phyloP scores from a whole-genome alignment of 2,888 invertebrate species.

The Drosophila antonietae region DNA sequence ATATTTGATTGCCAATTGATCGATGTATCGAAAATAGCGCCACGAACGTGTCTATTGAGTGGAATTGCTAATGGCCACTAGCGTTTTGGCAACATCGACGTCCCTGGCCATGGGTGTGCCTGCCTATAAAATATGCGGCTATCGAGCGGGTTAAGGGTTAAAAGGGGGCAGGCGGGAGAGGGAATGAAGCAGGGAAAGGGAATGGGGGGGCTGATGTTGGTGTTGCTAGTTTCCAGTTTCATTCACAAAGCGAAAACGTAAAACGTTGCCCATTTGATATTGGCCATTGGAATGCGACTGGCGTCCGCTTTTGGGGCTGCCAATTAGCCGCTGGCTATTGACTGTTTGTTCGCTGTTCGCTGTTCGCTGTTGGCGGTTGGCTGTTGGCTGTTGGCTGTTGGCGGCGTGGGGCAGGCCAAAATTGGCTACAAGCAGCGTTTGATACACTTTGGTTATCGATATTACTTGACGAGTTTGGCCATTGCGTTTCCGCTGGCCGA shows the following conservation, averaged over 20 bases:
- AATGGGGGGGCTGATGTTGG: background rate
- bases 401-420: constrained; percentile 39
- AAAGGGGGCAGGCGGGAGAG: no score
- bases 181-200: background rate
- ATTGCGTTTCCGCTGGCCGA: constrained; percentile 59
- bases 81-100: constrained; percentile 36
- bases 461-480: constrained; percentile 45
- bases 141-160: background rate
- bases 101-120: constrained; percentile 21
- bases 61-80: constrained; percentile 39
- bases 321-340: constrained; percentile 40
- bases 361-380: background rate
- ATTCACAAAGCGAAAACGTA: constrained; percentile 53
- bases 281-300: constrained; percentile 47
- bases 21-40: constrained; percentile 70
- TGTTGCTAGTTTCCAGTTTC: constrained; percentile 37
- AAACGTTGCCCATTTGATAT: constrained; percentile 20
- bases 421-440: constrained; percentile 57
- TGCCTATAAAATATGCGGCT: background rate
- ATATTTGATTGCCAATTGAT: constrained; percentile 69
- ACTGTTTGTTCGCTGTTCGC: background rate
- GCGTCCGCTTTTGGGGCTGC: constrained; percentile 41
- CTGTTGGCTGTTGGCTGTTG: background rate
- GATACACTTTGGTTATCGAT: constrained; percentile 71
- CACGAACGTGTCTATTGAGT: constrained; percentile 38